Evolutionary conservation across 1,140 invertebrate genomes (phyloP), one percentile per base, ranked within the genome.

Genomic region (Heliconius himera): DNA sequence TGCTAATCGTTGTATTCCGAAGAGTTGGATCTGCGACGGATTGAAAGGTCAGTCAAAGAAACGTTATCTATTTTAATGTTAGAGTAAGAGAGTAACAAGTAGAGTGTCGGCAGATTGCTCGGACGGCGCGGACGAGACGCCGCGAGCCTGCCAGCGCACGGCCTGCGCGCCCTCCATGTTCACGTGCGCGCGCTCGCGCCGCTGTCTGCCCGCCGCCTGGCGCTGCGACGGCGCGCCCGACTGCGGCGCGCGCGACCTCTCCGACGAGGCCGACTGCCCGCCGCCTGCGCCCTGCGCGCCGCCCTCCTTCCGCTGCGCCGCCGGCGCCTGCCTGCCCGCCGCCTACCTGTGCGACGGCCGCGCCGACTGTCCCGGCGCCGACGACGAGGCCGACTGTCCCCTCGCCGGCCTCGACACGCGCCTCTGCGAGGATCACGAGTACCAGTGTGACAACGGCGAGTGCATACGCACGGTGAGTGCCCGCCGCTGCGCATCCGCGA

Each of bases 141-240:
- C 80, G 36, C 77, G 41, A 18, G 85, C 82, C 78, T 89, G 90
- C 83, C 60, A 66, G 60, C 60, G 85, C 83, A 76, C 80, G 81
- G 73, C 71, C 79, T 16, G 75, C 78, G 90, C 84, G 84, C 70
- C 54, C 89, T 81, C 73, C 74, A 87, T 88, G 84, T 90, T 83
- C 74, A 79, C 82, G 78, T 90, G 91, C 85, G 88, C 95, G 94
- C 82, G 71, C 77, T 87, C 86, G 41, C 83, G 85, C 9, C 95
- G 96, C 22, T 98, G 98, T 90, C 97, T 98, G 82, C 97, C 97
- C 1, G 91, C 95, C 60, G 93, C 96, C 33, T 98, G 97, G 97
- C 95, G 96, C 81, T 99, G 98, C 93, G 97, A 98, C 90, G 96
- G 96, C 5, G 95, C 96, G 82, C 90, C 90, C 46, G 97, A 98